These are phyloP conservation scores for Chrysolina haemoptera DNA, from an alignment of 2,888 invertebrate species.

Conservation along the genomic window DNA sequence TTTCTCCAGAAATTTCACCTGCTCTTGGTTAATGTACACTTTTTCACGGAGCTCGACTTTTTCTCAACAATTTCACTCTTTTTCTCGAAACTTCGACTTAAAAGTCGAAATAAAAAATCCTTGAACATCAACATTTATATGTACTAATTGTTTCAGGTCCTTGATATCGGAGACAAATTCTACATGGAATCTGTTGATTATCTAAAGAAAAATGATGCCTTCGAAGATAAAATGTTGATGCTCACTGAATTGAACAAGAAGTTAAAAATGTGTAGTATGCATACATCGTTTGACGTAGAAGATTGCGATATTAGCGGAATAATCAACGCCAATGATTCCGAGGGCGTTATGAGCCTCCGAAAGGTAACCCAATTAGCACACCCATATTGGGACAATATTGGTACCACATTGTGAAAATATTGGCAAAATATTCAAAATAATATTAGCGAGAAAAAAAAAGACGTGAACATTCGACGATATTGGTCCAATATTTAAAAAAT, in stretches of 20 bases:
- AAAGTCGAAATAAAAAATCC: no score
- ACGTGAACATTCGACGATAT: no score
- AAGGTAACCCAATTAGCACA: slow-evolving; percentile 33
- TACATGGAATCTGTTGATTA: slow-evolving; percentile 65
- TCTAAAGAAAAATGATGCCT: slow-evolving; percentile 58
- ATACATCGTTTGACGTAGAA: slow-evolving; percentile 60
- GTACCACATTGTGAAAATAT: no score
- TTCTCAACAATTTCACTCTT: no score
- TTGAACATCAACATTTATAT: not conserved
- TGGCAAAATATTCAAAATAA: no score
- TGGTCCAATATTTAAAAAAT: no score
- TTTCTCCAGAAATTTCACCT: no score
- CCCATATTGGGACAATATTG: no score
- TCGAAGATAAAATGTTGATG: slow-evolving; percentile 60
- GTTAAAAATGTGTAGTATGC: slow-evolving; percentile 63
- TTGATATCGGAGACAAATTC: slow-evolving; percentile 68
- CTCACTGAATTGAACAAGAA: slow-evolving; percentile 65
- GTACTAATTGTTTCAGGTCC: slow-evolving; percentile 54
- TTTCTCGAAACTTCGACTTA: no score
- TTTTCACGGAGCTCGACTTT: no score
- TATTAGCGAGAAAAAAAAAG: no score
- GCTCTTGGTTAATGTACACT: no score
- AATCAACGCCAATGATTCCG: slow-evolving; percentile 23
- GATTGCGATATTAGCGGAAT: slow-evolving; percentile 65
- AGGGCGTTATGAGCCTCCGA: slow-evolving; percentile 35